These are phyloP conservation scores for Spodoptera picta DNA, from an alignment of 2,888 invertebrate species.

Conservation along the genomic window DNA sequence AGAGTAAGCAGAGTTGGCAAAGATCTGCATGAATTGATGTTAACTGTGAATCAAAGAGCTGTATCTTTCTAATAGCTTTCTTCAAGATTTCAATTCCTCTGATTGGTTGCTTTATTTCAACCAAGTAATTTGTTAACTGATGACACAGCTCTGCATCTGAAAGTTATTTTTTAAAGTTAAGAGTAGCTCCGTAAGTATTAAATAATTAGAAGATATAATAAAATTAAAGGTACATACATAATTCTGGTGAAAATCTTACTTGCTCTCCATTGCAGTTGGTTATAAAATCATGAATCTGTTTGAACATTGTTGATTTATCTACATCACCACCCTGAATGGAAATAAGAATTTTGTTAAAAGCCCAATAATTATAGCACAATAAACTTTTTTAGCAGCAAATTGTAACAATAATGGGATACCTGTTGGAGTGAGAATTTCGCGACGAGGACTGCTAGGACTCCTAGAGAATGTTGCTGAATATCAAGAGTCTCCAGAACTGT, in stretches of 20 bases:
- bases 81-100: constrained; percentile 94
- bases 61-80: constrained; percentile 96
- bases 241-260: constrained; percentile 95
- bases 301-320: constrained; percentile 89
- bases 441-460: constrained; percentile 95
- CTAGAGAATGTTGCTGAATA: constrained; percentile 96
- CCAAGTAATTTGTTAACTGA: constrained; percentile 92
- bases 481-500: constrained; percentile 97
- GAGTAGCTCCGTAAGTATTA: not conserved
- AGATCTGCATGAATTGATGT: constrained; percentile 98
- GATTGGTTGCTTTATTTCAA: constrained; percentile 93
- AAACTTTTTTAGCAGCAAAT: too few relatives aligned
- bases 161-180: not conserved
- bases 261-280: constrained; percentile 96
- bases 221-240: constrained; percentile 88
- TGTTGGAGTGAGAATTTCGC: constrained; percentile 92
- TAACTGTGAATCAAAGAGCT: constrained; percentile 95
- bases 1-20: constrained; percentile 96
- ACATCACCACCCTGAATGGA: constrained; percentile 77
- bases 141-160: constrained; percentile 97
- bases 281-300: constrained; percentile 95
- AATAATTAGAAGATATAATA: not conserved
- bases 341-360: not conserved
- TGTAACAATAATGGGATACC: constrained; percentile 62
- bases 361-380: too few relatives aligned